A percentile compares a stretch with the other conserved stretches of the same genome.
Evolutionary conservation across 2,888 invertebrate genomes (phyloP).

Genomic region (Ferdinandea cuprea): DNA sequence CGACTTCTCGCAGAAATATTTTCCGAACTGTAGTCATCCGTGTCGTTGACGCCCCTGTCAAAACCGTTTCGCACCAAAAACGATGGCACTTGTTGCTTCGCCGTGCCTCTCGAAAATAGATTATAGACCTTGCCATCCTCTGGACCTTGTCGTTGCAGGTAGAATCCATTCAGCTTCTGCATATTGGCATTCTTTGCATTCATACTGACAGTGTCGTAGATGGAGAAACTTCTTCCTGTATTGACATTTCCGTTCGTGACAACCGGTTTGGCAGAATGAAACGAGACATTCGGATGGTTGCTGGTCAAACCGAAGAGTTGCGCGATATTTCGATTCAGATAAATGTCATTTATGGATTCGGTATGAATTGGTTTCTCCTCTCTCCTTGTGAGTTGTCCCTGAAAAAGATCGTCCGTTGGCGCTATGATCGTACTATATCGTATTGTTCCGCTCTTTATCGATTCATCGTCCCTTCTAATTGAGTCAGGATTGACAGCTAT

Average conservation of each 20-base stretch:
- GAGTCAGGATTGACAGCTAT: slow-evolving; percentile 77
- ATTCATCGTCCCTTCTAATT: slow-evolving; percentile 62
- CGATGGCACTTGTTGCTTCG: slow-evolving; percentile 75
- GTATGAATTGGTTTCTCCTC: slow-evolving; percentile 75
- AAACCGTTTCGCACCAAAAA: slow-evolving; percentile 77
- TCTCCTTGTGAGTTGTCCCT: slow-evolving; percentile 71
- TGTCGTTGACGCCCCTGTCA: slow-evolving; percentile 63
- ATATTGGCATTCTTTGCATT: slow-evolving; percentile 79
- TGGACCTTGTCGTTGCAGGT: slow-evolving; percentile 76
- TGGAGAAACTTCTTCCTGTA: slow-evolving; percentile 74
- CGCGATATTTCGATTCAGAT: slow-evolving; percentile 80
- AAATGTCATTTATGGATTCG: slow-evolving; percentile 81
- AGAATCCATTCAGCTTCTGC: slow-evolving; percentile 78
- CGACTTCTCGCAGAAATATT: slow-evolving; percentile 53
- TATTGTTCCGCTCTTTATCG: slow-evolving; percentile 76
- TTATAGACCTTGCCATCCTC: slow-evolving; percentile 80
- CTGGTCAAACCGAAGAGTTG: slow-evolving; percentile 79
- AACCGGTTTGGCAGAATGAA: slow-evolving; percentile 74
- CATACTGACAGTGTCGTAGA: slow-evolving; percentile 80
- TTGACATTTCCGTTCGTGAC: slow-evolving; percentile 41
- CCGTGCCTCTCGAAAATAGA: slow-evolving; percentile 80
- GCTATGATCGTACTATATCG: slow-evolving; percentile 76
- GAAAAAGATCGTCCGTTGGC: slow-evolving; percentile 76
- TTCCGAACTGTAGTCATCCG: slow-evolving; percentile 46
- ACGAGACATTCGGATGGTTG: slow-evolving; percentile 79